Conservation (phyloP, 2,113 vertebrate genomes). For the Actenoides lindsayi region DNA sequence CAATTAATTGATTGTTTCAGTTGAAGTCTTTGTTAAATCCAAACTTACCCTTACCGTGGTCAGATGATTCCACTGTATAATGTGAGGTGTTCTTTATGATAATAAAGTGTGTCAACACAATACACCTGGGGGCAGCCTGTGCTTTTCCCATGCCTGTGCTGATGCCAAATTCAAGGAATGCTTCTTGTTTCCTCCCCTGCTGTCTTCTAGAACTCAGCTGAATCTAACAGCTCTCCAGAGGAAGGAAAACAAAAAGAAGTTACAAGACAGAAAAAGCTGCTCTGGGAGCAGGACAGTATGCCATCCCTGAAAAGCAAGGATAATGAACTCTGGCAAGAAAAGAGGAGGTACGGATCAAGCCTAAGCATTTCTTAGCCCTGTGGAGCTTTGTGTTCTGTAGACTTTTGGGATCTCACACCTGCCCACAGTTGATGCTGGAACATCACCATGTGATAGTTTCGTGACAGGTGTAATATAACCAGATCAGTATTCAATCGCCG, state of each 20-base stretch:
- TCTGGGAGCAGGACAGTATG: conserved; percentile 35
- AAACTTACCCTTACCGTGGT: neutral
- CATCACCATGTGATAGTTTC: neutral
- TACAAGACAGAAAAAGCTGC: conserved; percentile 67
- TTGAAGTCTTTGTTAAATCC: neutral
- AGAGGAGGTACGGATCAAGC: conserved; percentile 55
- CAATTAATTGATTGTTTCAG: neutral
- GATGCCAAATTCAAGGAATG: neutral
- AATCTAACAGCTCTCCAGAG: conserved; percentile 57
- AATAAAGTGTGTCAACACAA: neutral
- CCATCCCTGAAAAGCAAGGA: conserved; percentile 46
- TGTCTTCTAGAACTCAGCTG: conserved; percentile 64
- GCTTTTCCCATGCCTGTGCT: neutral
- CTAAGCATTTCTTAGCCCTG: neutral
- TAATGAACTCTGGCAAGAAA: conserved; percentile 33
- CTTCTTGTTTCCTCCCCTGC: neutral
- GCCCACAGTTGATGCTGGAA: neutral
- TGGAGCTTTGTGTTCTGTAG: neutral
- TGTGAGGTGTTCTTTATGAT: neutral
- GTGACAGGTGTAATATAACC: neutral
- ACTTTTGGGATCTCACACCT: neutral
- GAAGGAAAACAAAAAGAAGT: conserved; percentile 68
- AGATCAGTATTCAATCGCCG: rapidly evolving
- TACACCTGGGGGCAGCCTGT: neutral
- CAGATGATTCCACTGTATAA: neutral